Conservation (phyloP, 2,113 vertebrate genomes). For the Serranochromis macrocephalus region DNA sequence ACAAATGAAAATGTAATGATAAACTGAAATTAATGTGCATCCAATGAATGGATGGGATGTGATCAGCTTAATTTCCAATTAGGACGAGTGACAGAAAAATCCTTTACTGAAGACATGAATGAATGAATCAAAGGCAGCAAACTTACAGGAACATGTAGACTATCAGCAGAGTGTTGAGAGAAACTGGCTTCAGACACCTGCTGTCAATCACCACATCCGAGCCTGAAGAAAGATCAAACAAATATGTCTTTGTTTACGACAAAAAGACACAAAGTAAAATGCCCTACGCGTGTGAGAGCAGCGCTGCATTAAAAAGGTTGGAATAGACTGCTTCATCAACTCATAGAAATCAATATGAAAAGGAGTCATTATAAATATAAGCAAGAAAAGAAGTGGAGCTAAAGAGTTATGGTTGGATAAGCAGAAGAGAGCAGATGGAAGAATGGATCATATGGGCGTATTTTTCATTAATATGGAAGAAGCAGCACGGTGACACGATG, state of each 20-base stretch:
- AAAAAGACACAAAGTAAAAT: neutral
- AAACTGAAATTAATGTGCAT: neutral
- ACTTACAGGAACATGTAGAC: constrained; percentile 88
- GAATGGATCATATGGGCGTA: accelerated
- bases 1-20: neutral
- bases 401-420: neutral
- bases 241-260: neutral
- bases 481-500: accelerated
- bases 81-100: neutral
- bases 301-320: neutral
- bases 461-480: neutral
- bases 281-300: accelerated
- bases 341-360: neutral
- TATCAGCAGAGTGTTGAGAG: constrained; percentile 78
- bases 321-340: neutral
- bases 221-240: neutral
- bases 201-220: constrained; percentile 49
- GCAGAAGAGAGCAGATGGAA: neutral
- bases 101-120: accelerated
- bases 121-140: neutral
- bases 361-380: accelerated
- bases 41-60: neutral
- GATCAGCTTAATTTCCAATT: neutral
- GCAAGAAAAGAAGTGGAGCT: neutral
- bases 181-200: constrained; percentile 64